Base-by-base conservation (phyloP, 2,888 invertebrate species). In the Drosophila yooni region DNA sequence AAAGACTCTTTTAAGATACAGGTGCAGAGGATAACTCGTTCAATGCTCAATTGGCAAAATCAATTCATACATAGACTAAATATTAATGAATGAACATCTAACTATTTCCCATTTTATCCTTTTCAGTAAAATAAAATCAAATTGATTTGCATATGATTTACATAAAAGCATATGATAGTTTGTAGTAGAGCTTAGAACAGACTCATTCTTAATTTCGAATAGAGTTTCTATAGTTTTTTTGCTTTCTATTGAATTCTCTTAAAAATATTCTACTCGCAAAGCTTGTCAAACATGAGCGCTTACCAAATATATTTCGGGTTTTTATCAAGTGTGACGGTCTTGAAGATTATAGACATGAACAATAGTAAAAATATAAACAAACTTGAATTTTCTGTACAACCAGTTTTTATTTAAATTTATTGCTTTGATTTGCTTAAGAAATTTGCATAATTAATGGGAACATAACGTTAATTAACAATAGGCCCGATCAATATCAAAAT, bases 371-470 rank as follows among this genome's bases (percentile, higher is more conserved):
- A 71, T 46, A 46, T 51, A 63, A 27, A 46, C 13, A 74, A 56
- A 73, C 73, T 74, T 62, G 61, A 60, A 70, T 66, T 38, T 25
- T 60, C 25, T 51, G 27, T 27, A 53, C 15, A 61, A 58, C 77
- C 29, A 34, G 75, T 79, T 77, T 3, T 43, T 74, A 29, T 29
- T 8, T 29, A 64, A 79, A 61, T 65, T 54, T 62, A 56, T 56
- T 38, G 62, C 36, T 59, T 59, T 10, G 53, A 73, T 79, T 79
- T 74, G 74, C 25, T 68, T 68, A 70, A 70, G 25, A 46, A 60
- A 74, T 79, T 79, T 79, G 76, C 80, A 79, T 79, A 69, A 79
- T 81, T 69, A 80, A 59, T 61, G 6, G 51, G 25, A 38, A 46
- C 33, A 62, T 52, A 66, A 56, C 48, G 52, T 76, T 56, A 43